phyloP scores from a whole-genome alignment of 2,797 vertebrate species.

The Rhynchotus rufescens region DNA sequence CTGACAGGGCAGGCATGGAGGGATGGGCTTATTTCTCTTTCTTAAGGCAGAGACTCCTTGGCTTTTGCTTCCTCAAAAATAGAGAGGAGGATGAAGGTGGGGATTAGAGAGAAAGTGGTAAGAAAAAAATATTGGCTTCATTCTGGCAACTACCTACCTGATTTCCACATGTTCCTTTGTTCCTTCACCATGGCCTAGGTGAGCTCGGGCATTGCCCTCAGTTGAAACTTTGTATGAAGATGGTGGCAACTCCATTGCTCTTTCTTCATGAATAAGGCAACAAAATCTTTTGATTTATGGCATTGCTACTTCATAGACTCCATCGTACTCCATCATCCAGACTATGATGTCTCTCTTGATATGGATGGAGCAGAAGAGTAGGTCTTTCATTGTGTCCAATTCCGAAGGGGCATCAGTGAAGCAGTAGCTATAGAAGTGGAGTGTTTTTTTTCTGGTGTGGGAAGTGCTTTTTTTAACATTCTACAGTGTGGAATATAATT shows the following conservation, averaged over 20 bases:
- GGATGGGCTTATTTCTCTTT: neutral
- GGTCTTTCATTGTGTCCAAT: neutral
- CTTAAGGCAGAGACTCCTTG: neutral
- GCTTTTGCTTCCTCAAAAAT: neutral
- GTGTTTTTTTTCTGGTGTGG: neutral
- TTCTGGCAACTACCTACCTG: neutral
- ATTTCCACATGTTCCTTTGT: neutral
- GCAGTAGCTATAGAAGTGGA: neutral
- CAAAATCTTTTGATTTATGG: neutral
- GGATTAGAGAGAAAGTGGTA: neutral
- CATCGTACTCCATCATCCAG: neutral
- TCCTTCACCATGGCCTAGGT: neutral
- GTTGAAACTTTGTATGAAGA: neutral
- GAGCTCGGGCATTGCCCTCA: neutral
- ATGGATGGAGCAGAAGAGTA: neutral
- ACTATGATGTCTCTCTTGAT: neutral
- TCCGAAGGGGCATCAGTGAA: fast-evolving
- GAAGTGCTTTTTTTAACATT: neutral
- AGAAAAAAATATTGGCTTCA: fast-evolving
- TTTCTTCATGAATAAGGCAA: neutral
- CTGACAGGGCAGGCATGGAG: fast-evolving
- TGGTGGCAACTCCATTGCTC: neutral
- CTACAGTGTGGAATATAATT: neutral
- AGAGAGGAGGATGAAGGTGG: neutral
- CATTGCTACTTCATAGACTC: neutral